Evolutionary conservation across 2,797 vertebrate species (phyloP).

Genomic region (Cyprinodon diabolis): DNA sequence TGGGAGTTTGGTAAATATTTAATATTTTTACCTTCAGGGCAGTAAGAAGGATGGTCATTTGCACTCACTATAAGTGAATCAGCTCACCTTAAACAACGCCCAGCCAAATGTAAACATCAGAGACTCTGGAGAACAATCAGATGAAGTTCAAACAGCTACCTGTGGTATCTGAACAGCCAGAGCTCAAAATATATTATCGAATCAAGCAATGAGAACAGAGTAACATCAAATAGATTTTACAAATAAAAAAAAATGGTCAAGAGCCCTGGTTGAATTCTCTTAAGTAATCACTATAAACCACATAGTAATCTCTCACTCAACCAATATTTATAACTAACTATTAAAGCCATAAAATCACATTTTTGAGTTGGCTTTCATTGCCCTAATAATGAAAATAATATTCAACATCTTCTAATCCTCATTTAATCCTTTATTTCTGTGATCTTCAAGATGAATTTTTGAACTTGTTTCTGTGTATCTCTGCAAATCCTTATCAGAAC

Average conservation of each 20-base stretch:
- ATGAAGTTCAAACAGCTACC: background rate
- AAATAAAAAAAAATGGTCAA: background rate
- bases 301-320: background rate
- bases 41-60: too few species aligned
- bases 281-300: too few species aligned
- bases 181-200: background rate
- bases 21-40: too few species aligned
- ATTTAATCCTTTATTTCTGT: background rate
- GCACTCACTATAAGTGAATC: too few species aligned
- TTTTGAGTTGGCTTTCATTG: background rate
- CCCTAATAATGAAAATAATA: background rate
- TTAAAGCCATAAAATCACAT: background rate
- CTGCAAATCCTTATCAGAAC: slow-evolving; percentile 13
- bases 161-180: background rate
- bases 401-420: background rate
- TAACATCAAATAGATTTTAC: too few species aligned
- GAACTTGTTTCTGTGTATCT: slow-evolving; percentile 5
- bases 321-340: background rate
- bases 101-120: background rate
- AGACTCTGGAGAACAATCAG: background rate
- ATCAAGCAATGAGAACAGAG: background rate
- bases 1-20: too few species aligned
- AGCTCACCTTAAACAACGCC: background rate
- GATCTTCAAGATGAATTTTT: slow-evolving; percentile 11
- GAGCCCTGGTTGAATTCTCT: background rate